Evolutionary conservation across 2,888 invertebrate species (phyloP), one percentile per base, ranked within the genome.

Genomic region (Caenorhabditis sp.): DNA sequence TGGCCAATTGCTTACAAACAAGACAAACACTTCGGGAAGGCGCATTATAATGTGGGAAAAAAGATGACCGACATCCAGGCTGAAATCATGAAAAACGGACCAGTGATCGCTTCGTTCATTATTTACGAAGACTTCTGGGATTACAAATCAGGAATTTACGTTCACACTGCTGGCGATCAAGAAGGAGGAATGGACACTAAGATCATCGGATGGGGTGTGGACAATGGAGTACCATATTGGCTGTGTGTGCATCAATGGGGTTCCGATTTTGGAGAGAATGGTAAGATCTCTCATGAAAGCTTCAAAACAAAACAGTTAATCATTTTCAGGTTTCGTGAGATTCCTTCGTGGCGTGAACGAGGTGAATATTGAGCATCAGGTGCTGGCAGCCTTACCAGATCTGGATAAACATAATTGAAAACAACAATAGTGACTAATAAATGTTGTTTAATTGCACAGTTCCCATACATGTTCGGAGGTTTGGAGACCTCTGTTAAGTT

Each of bases 161-260:
- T 83, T 49, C 81, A 82, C 44, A 68, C 72, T 3, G 59, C 64
- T 6, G 82, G 82, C 44, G 82, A 82, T 56, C 47, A 70, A 51
- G 77, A 82, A 38, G 84, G 82, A 49, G 82, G 82, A 61, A 82
- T 82, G 82, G 82, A 75, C 31, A 82, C 82, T 10, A 82, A 82
- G 38, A 82, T 82, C 51, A 77, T 82, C 38, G 82, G 82, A 68
- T 82, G 82, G 82, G 82, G 82, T 38, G 82, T 77, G 7, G 82
- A 82, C 28, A 82, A 74, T 72, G 82, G 77, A 14, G 73, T 77
- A 4, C 82, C 82, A 31, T 82, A 82, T 54, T 82, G 82, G 82
- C 2, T 77, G 0, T 82, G 82, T 49, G 82, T 76, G n/a, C 82
- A 82, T 63, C 82, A 82, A 24, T 82, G 82, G 82, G 82, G 82